phyloP scores from a whole-genome alignment of 2,888 invertebrate genomes.

The Coelopa pilipes region DNA sequence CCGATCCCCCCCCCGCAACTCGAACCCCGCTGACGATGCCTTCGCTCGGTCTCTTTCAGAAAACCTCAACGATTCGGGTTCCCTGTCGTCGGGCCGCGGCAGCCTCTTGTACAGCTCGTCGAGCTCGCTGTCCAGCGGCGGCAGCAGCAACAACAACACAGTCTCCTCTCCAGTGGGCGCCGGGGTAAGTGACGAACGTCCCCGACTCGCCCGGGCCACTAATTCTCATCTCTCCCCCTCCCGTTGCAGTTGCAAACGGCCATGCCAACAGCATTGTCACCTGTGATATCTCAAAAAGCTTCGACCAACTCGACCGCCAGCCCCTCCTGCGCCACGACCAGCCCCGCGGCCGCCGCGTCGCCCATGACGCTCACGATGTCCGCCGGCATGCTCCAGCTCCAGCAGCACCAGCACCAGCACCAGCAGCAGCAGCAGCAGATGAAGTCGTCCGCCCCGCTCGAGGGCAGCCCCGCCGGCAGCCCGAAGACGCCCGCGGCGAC shows the following conservation, averaged over 20 bases:
- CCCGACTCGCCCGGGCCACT: conserved; percentile 35
- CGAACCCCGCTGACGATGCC: background rate
- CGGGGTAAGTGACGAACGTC: conserved; percentile 58
- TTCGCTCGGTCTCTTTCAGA: conserved; percentile 51
- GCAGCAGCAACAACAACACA: conserved; percentile 60
- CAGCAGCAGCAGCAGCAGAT: conserved; percentile 27
- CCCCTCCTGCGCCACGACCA: conserved; percentile 42
- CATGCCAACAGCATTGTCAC: conserved; percentile 62
- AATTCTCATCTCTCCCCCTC: conserved; percentile 1
- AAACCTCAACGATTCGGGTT: conserved; percentile 57
- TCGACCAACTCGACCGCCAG: conserved; percentile 23
- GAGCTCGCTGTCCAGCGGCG: conserved; percentile 68
- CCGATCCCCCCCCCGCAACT: too few relatives aligned
- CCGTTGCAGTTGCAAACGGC: conserved; percentile 56
- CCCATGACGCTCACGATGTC: conserved; percentile 24
- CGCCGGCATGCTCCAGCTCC: conserved; percentile 31
- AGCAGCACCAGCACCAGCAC: conserved; percentile 6
- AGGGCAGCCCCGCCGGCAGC: conserved; percentile 42
- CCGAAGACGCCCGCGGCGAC: conserved; percentile 32
- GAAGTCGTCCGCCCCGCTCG: background rate
- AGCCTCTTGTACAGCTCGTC: conserved; percentile 68
- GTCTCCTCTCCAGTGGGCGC: conserved; percentile 67
- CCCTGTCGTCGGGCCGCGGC: conserved; percentile 60
- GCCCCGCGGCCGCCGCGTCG: conserved; percentile 41
- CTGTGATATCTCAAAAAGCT: conserved; percentile 63